A percentile compares a stretch with the other conserved stretches of the same genome.
Evolutionary conservation across 2,113 vertebrate genomes (phyloP).

Genomic region (Pollimyrus isidori): DNA sequence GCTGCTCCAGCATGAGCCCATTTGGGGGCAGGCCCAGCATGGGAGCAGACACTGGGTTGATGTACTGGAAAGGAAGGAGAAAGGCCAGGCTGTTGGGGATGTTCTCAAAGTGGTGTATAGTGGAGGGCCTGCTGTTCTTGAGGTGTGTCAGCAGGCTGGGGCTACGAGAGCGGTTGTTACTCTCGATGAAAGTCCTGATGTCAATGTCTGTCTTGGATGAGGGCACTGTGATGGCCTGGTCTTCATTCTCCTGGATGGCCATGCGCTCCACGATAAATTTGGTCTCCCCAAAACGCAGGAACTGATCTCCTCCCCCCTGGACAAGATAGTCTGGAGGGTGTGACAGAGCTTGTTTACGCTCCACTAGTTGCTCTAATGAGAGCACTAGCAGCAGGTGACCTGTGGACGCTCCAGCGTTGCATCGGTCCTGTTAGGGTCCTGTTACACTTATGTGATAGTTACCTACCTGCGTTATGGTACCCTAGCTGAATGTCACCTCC

Average conservation of each 20-base stretch:
- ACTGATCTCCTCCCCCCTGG: constrained; percentile 86
- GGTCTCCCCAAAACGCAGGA: constrained; percentile 90
- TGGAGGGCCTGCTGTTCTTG: constrained; percentile 65
- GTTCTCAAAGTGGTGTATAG: constrained; percentile 70
- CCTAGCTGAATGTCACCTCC: background rate
- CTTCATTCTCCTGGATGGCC: constrained; percentile 76
- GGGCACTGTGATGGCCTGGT: constrained; percentile 63
- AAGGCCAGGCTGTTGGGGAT: too few species aligned
- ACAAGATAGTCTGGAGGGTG: constrained; percentile 76
- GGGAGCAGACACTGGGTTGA: too few species aligned
- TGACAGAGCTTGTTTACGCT: background rate
- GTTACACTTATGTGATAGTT: background rate
- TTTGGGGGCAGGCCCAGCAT: too few species aligned
- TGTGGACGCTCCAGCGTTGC: too few species aligned
- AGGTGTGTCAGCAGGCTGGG: constrained; percentile 64
- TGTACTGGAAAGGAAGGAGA: too few species aligned
- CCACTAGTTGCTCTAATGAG: background rate
- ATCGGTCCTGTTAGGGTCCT: background rate
- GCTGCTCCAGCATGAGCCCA: too few species aligned
- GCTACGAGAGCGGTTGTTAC: constrained; percentile 65
- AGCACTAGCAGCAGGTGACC: background rate
- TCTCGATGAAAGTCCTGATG: constrained; percentile 69
- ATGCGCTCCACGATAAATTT: constrained; percentile 87
- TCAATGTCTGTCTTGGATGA: constrained; percentile 68
- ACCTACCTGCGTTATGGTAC: background rate